phyloP scores from a whole-genome alignment of 1,140 invertebrate genomes.

The Drosophila carrolli region DNA sequence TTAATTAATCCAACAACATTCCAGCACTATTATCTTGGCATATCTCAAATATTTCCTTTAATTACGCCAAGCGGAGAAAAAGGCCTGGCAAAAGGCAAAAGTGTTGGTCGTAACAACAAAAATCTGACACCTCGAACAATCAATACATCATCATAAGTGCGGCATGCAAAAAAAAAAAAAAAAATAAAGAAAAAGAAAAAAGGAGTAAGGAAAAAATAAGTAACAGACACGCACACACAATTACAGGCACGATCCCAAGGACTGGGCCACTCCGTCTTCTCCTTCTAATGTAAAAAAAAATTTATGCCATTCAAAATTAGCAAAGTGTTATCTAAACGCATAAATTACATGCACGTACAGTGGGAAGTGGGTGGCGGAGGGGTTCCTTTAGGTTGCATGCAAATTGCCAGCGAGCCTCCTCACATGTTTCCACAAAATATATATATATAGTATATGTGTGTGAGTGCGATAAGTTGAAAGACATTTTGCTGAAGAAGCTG shows the following conservation, averaged over 20 bases:
- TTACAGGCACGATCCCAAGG: constrained; percentile 63
- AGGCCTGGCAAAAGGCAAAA: constrained; percentile 11
- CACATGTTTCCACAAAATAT: constrained; percentile 24
- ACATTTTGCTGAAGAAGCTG: constrained; percentile 80
- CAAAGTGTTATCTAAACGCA: constrained; percentile 83
- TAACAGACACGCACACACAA: constrained; percentile 73
- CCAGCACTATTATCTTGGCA: constrained; percentile 81
- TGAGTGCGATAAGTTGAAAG: constrained; percentile 74
- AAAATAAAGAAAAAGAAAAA: constrained; percentile 16
- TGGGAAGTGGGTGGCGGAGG: constrained; percentile 41
- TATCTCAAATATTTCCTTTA: constrained; percentile 83
- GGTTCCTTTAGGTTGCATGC: constrained; percentile 53
- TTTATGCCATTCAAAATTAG: constrained; percentile 83
- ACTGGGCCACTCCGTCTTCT: constrained; percentile 38
- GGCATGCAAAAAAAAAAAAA: constrained; percentile 54
- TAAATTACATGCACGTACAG: constrained; percentile 82
- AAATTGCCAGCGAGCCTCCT: constrained; percentile 63
- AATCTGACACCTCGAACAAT: constrained; percentile 82
- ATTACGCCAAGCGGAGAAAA: constrained; percentile 61
- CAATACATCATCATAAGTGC: constrained; percentile 82
- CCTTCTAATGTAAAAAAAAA: constrained; percentile 70
- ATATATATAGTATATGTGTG: constrained; percentile 11
- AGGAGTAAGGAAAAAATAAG: constrained; percentile 42
- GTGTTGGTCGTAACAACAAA: constrained; percentile 53
- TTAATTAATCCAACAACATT: constrained; percentile 83